Evolutionary conservation across 2,113 vertebrate genomes (phyloP).

Genomic region (Myxocyprinus asiaticus): DNA sequence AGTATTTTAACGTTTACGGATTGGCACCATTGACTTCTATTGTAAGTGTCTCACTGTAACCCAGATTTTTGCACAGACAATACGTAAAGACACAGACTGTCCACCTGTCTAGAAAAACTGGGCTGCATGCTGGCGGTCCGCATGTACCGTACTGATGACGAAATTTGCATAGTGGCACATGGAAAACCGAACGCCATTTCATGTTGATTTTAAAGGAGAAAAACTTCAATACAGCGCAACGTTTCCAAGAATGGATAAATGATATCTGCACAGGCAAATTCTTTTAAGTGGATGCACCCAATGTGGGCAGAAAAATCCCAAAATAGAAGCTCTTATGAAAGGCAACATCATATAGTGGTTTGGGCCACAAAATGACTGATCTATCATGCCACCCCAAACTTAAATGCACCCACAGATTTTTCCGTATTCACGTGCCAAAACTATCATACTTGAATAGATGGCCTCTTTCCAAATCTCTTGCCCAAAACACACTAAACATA

Average conservation of each 20-base stretch:
- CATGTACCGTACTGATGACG: too few relatives aligned
- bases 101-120: too few relatives aligned
- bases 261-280: constrained; percentile 42
- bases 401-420: constrained; percentile 51
- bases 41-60: too few relatives aligned
- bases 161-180: too few relatives aligned
- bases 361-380: constrained; percentile 60
- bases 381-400: constrained; percentile 47
- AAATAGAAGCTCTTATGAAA: constrained; percentile 65
- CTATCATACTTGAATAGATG: constrained; percentile 61
- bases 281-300: constrained; percentile 32
- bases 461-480: constrained; percentile 64
- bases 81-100: too few relatives aligned
- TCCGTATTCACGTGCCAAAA: constrained; percentile 57
- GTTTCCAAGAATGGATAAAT: background rate
- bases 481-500: constrained; percentile 44
- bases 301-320: constrained; percentile 40
- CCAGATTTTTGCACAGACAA: too few relatives aligned
- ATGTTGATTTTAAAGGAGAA: background rate
- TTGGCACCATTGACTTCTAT: too few relatives aligned
- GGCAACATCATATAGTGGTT: constrained; percentile 60
- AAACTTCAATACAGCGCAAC: background rate
- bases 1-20: too few relatives aligned
- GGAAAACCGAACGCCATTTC: too few relatives aligned
- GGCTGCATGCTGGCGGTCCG: too few relatives aligned